These are phyloP conservation scores for Hormaphis cornu DNA, from an alignment of 1,140 invertebrate genomes.

Conservation along the genomic window DNA sequence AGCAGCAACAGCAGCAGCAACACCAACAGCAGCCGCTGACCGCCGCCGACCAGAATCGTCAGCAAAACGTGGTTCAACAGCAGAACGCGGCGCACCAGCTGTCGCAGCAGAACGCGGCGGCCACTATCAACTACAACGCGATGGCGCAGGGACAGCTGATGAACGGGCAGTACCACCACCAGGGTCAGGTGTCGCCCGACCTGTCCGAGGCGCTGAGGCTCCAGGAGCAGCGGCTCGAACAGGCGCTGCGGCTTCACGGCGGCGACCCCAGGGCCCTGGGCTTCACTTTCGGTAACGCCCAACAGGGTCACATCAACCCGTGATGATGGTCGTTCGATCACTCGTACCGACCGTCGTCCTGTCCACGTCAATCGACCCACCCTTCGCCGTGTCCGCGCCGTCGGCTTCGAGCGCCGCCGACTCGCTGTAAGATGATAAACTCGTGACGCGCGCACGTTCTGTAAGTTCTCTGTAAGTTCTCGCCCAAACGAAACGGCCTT, in stretches of 20 bases:
- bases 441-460: no score
- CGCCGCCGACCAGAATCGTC: constrained; percentile 41
- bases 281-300: constrained; percentile 48
- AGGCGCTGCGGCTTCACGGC: constrained; percentile 65
- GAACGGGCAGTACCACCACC: constrained; percentile 34
- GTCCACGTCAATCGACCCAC: not conserved
- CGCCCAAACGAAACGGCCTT: no score
- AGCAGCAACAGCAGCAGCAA: constrained; percentile 36
- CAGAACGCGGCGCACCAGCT: not conserved
- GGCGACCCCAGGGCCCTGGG: constrained; percentile 55
- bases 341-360: no score
- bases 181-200: constrained; percentile 50
- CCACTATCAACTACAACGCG: constrained; percentile 30
- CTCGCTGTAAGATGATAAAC: no score
- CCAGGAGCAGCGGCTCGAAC: constrained; percentile 69
- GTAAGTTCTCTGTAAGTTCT: no score
- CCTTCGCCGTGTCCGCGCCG: not conserved
- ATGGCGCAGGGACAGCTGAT: constrained; percentile 33
- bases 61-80: constrained; percentile 39
- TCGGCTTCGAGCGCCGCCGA: no score
- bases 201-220: constrained; percentile 61
- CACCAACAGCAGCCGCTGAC: constrained; percentile 44
- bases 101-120: not conserved
- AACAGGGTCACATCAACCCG: constrained; percentile 39
- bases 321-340: constrained; percentile 28